A percentile compares a stretch with the other conserved stretches of the same genome.
Evolutionary conservation across 2,797 vertebrate genomes (phyloP).

Genomic region (Macropodus opercularis): DNA sequence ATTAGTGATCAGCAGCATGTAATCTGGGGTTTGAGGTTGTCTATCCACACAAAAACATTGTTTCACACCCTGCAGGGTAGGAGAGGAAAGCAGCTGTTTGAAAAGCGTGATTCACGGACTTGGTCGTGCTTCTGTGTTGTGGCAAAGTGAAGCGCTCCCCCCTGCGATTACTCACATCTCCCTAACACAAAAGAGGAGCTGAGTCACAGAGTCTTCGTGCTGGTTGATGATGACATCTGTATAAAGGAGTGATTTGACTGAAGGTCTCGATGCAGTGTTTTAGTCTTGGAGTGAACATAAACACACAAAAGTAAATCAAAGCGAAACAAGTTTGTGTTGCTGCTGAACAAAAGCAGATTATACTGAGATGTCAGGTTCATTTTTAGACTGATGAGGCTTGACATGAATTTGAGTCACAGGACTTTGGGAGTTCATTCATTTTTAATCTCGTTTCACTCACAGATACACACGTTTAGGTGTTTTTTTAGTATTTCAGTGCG

Average conservation of each 20-base stretch:
- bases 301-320: too few species aligned
- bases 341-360: too few species aligned
- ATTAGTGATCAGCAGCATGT: conserved; percentile 26
- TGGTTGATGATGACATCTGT: neutral
- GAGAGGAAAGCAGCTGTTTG: neutral
- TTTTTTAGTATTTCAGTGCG: neutral
- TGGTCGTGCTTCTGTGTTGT: neutral
- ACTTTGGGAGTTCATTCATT: neutral
- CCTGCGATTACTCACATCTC: neutral
- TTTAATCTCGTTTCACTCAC: neutral
- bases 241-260: neutral
- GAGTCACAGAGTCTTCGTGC: neutral
- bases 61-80: neutral
- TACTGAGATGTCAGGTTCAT: conserved; percentile 1
- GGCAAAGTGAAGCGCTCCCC: neutral
- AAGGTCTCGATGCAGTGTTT: neutral
- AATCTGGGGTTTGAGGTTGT: conserved; percentile 15
- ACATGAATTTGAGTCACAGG: neutral
- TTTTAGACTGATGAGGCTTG: neutral
- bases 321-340: too few species aligned
- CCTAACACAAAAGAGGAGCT: conserved; percentile 1
- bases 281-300: neutral
- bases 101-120: neutral
- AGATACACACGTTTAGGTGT: neutral
- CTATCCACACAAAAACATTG: neutral